Conservation (phyloP, 2,888 invertebrate genomes). For the Ophion ventricosus region DNA sequence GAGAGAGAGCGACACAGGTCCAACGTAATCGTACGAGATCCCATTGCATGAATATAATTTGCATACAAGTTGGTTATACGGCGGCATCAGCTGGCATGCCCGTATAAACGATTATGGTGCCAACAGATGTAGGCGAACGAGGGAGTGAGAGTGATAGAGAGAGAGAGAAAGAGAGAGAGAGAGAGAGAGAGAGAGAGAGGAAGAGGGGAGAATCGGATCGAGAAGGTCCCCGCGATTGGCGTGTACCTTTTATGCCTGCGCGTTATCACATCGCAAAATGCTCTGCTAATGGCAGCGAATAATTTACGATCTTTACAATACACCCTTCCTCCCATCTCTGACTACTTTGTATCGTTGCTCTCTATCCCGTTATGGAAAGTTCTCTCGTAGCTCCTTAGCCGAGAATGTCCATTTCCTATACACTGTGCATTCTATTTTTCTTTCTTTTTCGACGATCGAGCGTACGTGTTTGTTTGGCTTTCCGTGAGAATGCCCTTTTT, state of each 20-base stretch:
- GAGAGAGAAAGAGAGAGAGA: slow-evolving; percentile 66
- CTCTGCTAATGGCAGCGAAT: slow-evolving; percentile 78
- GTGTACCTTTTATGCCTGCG: slow-evolving; percentile 72
- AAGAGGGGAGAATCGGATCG: slow-evolving; percentile 55
- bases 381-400: neutral
- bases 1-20: slow-evolving; percentile 12
- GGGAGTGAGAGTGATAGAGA: slow-evolving; percentile 47
- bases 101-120: slow-evolving; percentile 83
- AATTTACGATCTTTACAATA: slow-evolving; percentile 73
- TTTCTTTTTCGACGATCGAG: neutral
- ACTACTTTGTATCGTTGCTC: slow-evolving; percentile 14
- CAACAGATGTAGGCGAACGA: slow-evolving; percentile 83
- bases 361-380: slow-evolving; percentile 51
- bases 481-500: neutral
- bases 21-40: slow-evolving; percentile 81
- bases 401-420: neutral
- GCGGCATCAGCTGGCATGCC: slow-evolving; percentile 82
- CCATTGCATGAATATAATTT: slow-evolving; percentile 83
- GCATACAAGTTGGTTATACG: slow-evolving; percentile 83
- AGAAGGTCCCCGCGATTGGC: slow-evolving; percentile 63
- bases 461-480: neutral
- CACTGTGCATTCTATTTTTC: neutral
- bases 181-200: slow-evolving; percentile 29
- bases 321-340: slow-evolving; percentile 67
- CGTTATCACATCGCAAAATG: slow-evolving; percentile 75